phyloP scores from a whole-genome alignment of 2,113 vertebrate species.

The Peromyscus maniculatus region DNA sequence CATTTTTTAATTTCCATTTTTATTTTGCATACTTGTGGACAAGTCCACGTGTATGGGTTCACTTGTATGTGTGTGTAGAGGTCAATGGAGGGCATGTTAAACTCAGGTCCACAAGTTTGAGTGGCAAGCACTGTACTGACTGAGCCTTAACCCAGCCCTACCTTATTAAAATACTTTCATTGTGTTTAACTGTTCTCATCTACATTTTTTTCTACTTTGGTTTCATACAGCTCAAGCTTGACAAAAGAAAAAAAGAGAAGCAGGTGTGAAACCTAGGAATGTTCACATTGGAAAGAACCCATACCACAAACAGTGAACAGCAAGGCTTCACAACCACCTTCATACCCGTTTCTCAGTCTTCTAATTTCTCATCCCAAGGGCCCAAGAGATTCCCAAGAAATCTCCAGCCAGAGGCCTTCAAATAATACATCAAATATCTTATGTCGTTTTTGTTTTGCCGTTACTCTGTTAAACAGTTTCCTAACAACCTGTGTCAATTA shows the following conservation, averaged over 20 bases:
- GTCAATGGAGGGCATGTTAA: neutral
- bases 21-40: neutral
- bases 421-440: neutral
- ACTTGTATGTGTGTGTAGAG: neutral
- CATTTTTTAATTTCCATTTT: neutral
- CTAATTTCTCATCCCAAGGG: neutral
- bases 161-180: neutral
- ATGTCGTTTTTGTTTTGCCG: neutral
- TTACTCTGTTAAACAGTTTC: neutral
- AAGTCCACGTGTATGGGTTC: neutral
- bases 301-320: neutral
- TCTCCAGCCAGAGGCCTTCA: neutral
- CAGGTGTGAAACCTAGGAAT: neutral
- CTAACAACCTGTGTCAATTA: neutral
- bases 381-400: neutral
- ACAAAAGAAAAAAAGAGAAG: neutral
- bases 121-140: neutral
- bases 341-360: neutral
- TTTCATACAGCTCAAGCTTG: neutral
- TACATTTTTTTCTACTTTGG: neutral
- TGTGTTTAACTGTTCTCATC: neutral
- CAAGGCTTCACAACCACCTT: neutral
- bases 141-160: neutral
- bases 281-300: slow-evolving; percentile 3
- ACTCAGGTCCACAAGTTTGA: neutral